Conservation (phyloP, 1,140 invertebrate genomes). For the Orussus abietinus region DNA sequence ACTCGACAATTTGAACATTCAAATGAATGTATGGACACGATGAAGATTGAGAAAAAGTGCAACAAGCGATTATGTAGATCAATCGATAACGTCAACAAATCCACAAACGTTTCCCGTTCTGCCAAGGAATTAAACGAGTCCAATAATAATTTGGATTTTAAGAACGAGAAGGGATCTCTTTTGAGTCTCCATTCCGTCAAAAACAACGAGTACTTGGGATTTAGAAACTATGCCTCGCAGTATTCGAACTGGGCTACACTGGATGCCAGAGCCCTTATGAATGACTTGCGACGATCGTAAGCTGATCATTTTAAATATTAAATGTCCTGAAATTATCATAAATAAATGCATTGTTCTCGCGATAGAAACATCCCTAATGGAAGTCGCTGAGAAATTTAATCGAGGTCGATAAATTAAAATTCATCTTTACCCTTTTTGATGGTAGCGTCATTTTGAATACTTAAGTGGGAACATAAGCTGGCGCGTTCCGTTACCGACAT, state of each 20-base stretch:
- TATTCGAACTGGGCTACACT: slow-evolving; percentile 25
- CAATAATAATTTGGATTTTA: too few relatives aligned
- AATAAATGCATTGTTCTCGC: too few relatives aligned
- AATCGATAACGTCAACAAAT: slow-evolving; percentile 16
- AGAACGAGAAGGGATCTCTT: slow-evolving; percentile 13
- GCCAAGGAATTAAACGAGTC: too few relatives aligned
- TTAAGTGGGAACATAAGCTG: too few relatives aligned
- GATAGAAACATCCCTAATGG: too few relatives aligned
- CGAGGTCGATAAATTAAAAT: too few relatives aligned
- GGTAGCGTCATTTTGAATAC: too few relatives aligned
- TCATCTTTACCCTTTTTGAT: neutral
- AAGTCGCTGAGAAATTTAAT: too few relatives aligned
- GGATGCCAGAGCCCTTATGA: slow-evolving; percentile 24
- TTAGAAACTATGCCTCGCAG: slow-evolving; percentile 1
- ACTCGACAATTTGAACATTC: slow-evolving; percentile 6
- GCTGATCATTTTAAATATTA: too few relatives aligned
- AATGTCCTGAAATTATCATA: too few relatives aligned
- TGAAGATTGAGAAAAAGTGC: slow-evolving; percentile 11
- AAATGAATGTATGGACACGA: slow-evolving; percentile 9
- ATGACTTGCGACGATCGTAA: slow-evolving; percentile 17
- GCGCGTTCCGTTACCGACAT: too few relatives aligned
- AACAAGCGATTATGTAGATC: slow-evolving; percentile 22
- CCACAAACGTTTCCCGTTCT: slow-evolving; percentile 3
- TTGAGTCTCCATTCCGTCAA: slow-evolving; percentile 11
- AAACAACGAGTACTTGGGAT: neutral